phyloP scores from a whole-genome alignment of 2,113 vertebrate genomes.

The Salvator merianae region DNA sequence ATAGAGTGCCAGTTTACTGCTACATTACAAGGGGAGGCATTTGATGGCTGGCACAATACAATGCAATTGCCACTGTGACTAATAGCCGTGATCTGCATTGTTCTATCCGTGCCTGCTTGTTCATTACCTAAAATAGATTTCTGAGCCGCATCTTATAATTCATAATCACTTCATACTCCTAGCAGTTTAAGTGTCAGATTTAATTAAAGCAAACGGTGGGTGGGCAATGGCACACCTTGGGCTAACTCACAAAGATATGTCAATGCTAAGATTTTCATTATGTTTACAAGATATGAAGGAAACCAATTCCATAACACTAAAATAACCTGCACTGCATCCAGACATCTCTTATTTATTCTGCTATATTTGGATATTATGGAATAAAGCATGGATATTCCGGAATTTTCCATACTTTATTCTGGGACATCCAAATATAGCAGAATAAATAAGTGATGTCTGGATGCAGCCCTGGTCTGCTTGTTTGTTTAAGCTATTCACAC shows the following conservation, averaged over 20 bases:
- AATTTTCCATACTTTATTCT: no score
- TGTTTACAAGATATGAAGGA: neutral
- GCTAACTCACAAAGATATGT: neutral
- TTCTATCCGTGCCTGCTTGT: neutral
- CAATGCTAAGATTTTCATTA: neutral
- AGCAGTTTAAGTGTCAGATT: neutral
- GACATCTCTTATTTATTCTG: no score
- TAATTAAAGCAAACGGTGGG: neutral
- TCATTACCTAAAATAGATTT: neutral
- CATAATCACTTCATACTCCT: neutral
- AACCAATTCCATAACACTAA: neutral
- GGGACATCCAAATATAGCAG: no score
- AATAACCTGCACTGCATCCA: no score
- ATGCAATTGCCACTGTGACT: neutral
- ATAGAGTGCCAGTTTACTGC: neutral
- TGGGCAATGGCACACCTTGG: neutral
- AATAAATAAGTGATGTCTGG: no score
- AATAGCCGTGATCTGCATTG: neutral
- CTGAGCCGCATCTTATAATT: neutral
- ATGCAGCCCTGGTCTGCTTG: no score
- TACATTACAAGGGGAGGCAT: neutral
- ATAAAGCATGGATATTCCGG: no score
- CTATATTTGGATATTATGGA: no score
- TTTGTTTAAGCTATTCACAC: no score
- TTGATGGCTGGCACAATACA: neutral